phyloP scores from a whole-genome alignment of 2,888 invertebrate genomes.

The Theretra japonica region DNA sequence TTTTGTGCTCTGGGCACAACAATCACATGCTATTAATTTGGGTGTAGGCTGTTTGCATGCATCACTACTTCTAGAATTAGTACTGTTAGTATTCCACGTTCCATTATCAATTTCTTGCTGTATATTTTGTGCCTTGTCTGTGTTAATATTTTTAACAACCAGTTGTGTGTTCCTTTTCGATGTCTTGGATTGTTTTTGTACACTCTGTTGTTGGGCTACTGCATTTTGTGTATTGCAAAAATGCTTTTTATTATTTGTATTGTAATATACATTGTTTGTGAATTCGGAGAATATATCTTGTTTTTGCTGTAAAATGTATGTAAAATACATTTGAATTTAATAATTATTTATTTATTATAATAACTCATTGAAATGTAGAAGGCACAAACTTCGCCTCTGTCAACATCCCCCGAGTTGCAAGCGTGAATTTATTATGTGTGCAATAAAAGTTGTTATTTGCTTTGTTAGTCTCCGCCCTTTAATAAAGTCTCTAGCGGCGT shows the following conservation, averaged over 20 bases:
- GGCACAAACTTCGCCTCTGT: too few species aligned
- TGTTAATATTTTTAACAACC: background rate
- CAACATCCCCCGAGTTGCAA: too few species aligned
- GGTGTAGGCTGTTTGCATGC: background rate
- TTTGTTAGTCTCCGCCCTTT: too few species aligned
- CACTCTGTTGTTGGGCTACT: slow-evolving; percentile 40
- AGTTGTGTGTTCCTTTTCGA: slow-evolving; percentile 34
- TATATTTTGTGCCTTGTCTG: background rate
- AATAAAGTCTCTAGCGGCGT: too few species aligned
- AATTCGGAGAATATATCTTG: slow-evolving; percentile 72
- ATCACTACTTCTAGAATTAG: slow-evolving; percentile 25
- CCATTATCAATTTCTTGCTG: slow-evolving; percentile 3
- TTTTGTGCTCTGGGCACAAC: slow-evolving; percentile 49
- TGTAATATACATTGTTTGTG: slow-evolving; percentile 52
- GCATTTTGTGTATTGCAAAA: slow-evolving; percentile 51
- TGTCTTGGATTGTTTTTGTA: slow-evolving; percentile 37
- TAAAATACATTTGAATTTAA: background rate
- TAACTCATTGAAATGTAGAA: too few species aligned
- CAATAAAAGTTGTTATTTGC: too few species aligned
- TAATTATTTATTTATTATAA: too few species aligned
- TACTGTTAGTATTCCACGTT: slow-evolving; percentile 26
- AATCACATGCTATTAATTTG: slow-evolving; percentile 51
- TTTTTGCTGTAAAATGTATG: slow-evolving; percentile 65
- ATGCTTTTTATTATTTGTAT: slow-evolving; percentile 56
- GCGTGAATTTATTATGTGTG: too few species aligned